Conservation (phyloP, 2,113 vertebrate genomes). For the Acanthochromis polyacanthus region DNA sequence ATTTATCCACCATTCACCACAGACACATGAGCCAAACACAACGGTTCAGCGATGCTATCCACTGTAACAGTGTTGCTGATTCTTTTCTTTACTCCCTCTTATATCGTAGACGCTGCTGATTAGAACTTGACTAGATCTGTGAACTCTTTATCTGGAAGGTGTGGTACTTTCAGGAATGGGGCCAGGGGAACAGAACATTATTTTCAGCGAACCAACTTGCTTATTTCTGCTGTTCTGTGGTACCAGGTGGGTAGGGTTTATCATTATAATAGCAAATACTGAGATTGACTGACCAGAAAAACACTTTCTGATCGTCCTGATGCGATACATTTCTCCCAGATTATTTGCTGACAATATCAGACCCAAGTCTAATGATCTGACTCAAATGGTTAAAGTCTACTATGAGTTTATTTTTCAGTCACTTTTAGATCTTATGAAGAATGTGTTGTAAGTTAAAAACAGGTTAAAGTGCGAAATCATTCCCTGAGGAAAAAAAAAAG, state of each 20-base stretch:
- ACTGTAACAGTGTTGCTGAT: background rate
- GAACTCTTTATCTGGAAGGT: background rate
- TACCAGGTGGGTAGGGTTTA: background rate
- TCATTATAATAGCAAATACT: background rate
- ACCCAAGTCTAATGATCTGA: background rate
- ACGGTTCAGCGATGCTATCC: background rate
- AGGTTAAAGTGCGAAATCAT: too few species aligned
- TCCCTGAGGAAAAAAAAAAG: too few species aligned
- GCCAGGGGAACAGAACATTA: background rate
- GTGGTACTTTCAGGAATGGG: background rate
- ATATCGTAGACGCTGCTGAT: background rate
- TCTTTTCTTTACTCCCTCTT: background rate
- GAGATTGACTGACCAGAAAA: background rate
- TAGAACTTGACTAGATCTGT: background rate
- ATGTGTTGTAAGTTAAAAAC: too few species aligned
- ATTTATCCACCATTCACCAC: constrained; percentile 6
- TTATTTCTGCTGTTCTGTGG: too few species aligned
- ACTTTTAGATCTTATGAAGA: background rate
- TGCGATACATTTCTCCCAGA: background rate
- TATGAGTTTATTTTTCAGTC: background rate
- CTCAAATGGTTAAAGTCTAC: background rate
- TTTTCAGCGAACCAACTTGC: background rate
- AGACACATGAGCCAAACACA: constrained; percentile 2
- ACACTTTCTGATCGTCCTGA: background rate
- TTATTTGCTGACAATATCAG: background rate